Evolutionary conservation across 2,797 vertebrate genomes (phyloP).

Genomic region (Sebastes vulpes): DNA sequence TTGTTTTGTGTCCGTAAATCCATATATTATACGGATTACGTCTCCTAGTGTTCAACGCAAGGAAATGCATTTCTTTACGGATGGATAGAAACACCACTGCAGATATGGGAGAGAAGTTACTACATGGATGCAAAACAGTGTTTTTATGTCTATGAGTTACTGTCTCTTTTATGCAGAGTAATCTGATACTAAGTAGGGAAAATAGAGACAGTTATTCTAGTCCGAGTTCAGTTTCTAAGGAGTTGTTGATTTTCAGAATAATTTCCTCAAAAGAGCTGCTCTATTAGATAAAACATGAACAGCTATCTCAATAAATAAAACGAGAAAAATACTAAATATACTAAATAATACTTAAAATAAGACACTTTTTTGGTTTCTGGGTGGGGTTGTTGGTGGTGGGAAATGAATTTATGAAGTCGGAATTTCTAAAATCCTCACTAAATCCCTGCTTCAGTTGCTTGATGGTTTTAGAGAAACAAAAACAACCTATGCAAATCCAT

Average conservation of each 20-base stretch:
- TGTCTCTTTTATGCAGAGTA: no score
- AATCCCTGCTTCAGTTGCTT: neutral
- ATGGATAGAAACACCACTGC: no score
- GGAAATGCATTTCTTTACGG: no score
- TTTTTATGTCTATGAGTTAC: no score
- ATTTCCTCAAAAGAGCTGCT: neutral
- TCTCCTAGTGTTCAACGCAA: no score
- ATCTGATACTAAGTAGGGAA: neutral
- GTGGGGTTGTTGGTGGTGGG: neutral
- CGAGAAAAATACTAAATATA: neutral
- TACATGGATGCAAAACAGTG: no score
- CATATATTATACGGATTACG: no score
- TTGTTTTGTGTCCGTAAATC: no score
- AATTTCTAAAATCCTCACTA: neutral
- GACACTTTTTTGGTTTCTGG: neutral
- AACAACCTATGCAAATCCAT: neutral
- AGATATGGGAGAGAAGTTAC: no score
- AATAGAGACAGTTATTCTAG: neutral
- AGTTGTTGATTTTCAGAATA: neutral
- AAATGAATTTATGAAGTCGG: neutral
- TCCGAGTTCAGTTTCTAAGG: neutral
- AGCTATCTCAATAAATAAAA: neutral
- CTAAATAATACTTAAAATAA: neutral
- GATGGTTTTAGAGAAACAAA: conserved; percentile 4
- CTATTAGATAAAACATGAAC: neutral